Base-by-base conservation (phyloP, 1,140 invertebrate species). In the Zaprionus davidi region DNA sequence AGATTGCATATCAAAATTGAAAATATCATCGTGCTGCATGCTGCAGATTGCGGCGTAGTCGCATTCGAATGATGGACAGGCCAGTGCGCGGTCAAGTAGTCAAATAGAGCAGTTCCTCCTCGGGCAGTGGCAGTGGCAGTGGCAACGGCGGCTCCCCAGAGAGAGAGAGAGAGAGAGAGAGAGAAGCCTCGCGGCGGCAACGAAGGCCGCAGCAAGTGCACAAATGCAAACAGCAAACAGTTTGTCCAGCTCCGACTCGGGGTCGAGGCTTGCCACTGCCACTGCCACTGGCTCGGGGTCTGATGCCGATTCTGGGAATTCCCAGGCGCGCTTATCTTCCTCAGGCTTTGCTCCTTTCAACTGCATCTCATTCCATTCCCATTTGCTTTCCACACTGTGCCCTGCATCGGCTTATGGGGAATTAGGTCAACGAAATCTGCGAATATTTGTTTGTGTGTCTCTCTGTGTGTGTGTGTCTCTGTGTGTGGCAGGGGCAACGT, bases 151-250 rank as follows among this genome's bases (percentile, higher is more conserved):
- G 36, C 36, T 38, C 36, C 4, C 36, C 36, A 46, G n/a, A 20
- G 20, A 20, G 20, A 20, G 41, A 46, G n/a, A 17, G 41, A 17
- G n/a, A n/a, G n/a, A 20, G 20, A 20, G 20, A 20, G 41, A 46
- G n/a, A 17, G 41, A 17, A 46, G 38, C 26, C 67, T 51, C 41
- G 34, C 36, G 38, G 38, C 55, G 31, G 9, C 31, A 31, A 34
- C 31, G 9, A n/a, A 17, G 17, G 38, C 11, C 56, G 22, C 34
- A n/a, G 15, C 22, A 69, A 69, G 59, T 59, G 67, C 57, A 60
- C 67, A 69, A 69, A 69, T 60, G 67, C 67, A 69, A 69, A 69
- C 22, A 60, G 38, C 20, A 38, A 60, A 60, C 64, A 66, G 24
- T 66, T 66, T 66, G 46, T 53, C 62, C 62, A 20, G 17, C 59